Base-by-base conservation (phyloP, 2,888 invertebrate species). In the Eupithecia dodoneata region DNA sequence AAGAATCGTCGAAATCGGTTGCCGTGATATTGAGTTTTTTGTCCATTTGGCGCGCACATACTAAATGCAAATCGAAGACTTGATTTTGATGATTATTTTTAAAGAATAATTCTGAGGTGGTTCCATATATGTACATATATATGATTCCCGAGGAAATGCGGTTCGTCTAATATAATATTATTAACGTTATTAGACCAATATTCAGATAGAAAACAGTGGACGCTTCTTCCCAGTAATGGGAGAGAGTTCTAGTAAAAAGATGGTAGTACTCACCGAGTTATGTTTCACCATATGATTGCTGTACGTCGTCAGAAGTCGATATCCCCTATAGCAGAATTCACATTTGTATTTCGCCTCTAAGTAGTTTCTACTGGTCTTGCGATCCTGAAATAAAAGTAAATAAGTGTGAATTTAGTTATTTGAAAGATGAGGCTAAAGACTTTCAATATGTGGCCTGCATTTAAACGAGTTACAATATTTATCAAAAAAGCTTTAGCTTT, bases 271-370 rank as follows among this genome's bases (percentile, higher is more conserved):
- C 77, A 94, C 94, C 78, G 94, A 91, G 80, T 93, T 90, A 86
- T 95, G 94, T 85, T 94, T 95, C 79, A 86, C 90, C 93, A 94
- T 92, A 79, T 95, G 94, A 52, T 93, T 94, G 59, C 84, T 87
- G 76, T 90, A 94, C 0, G 94, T 92, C 2, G 75, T 72, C 41
- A 84, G 76, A 71, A 89, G 89, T 18, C 94, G 84, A 69, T 92
- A 95, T 0, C 94, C 94, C 82, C 89, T 88, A 63, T 82, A 95
- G 79, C 94, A 94, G 65, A 90, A 52, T 71, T 92, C 86, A 79
- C 94, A 95, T 71, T 90, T 91, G 73, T 85, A 93, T 65, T 85
- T 85, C 0, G 94, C 90, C 44, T 93, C 92, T 7, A 87, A 82
- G 80, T 93, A 95, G 72, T 95, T 95, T 71, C 89, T 88, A 0